Conservation (phyloP, 2,113 vertebrate genomes). For the Hiodon tergisus region DNA sequence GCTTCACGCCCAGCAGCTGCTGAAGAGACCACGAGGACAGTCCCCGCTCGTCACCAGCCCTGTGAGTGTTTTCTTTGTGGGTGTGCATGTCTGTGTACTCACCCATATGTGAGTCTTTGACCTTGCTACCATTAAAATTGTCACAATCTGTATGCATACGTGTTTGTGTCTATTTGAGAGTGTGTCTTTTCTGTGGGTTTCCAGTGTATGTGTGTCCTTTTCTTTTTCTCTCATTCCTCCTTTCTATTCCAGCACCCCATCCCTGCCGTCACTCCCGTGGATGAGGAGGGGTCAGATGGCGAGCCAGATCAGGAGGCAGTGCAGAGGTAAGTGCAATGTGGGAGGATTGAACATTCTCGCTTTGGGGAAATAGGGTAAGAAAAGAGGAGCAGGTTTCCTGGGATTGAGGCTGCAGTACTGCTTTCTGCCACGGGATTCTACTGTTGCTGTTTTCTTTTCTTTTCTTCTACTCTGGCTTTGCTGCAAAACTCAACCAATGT, state of each 20-base stretch:
- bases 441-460: constrained; percentile 44
- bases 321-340: constrained; percentile 78
- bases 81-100: background rate
- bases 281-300: constrained; percentile 94
- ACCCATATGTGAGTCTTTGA: background rate
- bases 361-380: constrained; percentile 11
- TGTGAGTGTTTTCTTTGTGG: constrained; percentile 61
- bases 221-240: background rate
- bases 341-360: constrained; percentile 42
- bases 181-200: background rate
- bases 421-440: constrained; percentile 53
- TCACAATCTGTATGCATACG: background rate
- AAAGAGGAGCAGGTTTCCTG: constrained; percentile 37
- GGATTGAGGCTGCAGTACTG: constrained; percentile 59
- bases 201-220: background rate
- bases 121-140: too few relatives aligned
- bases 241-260: constrained; percentile 69
- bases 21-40: constrained; percentile 90
- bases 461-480: constrained; percentile 21
- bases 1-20: constrained; percentile 86
- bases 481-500: constrained; percentile 17
- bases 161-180: background rate
- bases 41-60: constrained; percentile 89
- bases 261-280: constrained; percentile 89
- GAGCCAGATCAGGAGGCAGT: constrained; percentile 96